Evolutionary conservation across 2,888 invertebrate genomes (phyloP), one percentile per base, ranked within the genome.

Genomic region (Tetramorium bicarinatum): DNA sequence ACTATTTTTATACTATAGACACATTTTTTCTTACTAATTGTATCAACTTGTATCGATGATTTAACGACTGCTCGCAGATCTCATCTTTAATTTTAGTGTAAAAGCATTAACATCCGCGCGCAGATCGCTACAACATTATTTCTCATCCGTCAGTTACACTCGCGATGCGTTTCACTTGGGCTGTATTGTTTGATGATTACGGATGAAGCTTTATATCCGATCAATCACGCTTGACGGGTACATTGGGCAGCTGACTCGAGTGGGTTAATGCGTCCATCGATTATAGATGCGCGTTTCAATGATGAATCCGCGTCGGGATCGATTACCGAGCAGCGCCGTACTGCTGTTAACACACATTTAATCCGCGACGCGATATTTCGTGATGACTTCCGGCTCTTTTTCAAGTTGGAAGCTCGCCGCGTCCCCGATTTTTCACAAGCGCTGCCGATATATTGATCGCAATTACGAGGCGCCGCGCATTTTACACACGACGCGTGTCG

Each of bases 181-280:
- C 82, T 49, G 56, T 82, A 77, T 75, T 75, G 79, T 77, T 76
- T 66, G 82, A 82, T 80, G 79, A 82, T 82, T 76, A 66, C 64
- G 77, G 77, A 75, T 67, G 82, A 67, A 54, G 82, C 62, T 77
- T 82, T 56, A 76, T 66, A 69, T 66, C 59, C 79, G 62, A 83
- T 83, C 79, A 79, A 83, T 83, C 83, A 83, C 79, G 67, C 79
- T 83, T 69, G 83, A 79, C 83, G 61, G 79, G 67, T 69, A 79
- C 83, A 66, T 67, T 62, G 83, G 69, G 69, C 69, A 77, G 80
- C 79, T 52, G 69, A 69, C 79, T 79, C 79, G 67, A 79, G 79
- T 69, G 67, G 79, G 79, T 83, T 83, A 83, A 83, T 83, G 79
- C 79, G 54, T 79, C 69, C 64, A 83, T 83, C 83, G 69, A 83